Evolutionary conservation across 2,797 vertebrate species (phyloP), one percentile per base, ranked within the genome.

Genomic region (Sebastiscus albofasciatus): DNA sequence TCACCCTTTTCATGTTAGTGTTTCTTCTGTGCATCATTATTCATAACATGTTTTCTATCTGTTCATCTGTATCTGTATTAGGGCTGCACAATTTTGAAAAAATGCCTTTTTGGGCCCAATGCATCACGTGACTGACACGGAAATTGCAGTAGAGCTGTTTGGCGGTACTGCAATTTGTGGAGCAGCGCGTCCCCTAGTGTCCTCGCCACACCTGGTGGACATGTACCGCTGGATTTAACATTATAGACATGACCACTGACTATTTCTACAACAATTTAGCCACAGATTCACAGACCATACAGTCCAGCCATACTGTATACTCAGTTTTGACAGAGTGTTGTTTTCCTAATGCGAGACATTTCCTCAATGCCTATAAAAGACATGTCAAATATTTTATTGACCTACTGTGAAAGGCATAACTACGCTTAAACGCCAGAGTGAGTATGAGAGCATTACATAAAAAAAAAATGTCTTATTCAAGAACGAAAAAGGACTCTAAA

Each of bases 401-500:
- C 33, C 24, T 42, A 55, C 67, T 33, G n/a, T 79, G 54, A 70
- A 78, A 83, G 46, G 59, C 33, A 29, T 5, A 59, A 82, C 49
- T n/a, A 67, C 18, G 9, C 31, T 73, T 78, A 36, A 9, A 68
- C n/a, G 1, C 54, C 59, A 29, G 13, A 66, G 60, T 79, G 67
- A 59, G 31, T 70, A 39, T 39, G 39, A 84, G 34, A 79, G 54
- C 66, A 64, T 34, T 52, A 55, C 67, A 86, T 73, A 75, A 18
- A 18, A 6, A 65, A 78, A 73, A 73, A 74, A 67, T 55, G 36
- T 64, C 77, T 83, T 75, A 67, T 77, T 89, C 31, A 84, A 72
- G 52, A 70, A 69, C 1, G 20, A 60, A 79, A 84, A 90, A 85
- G 20, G 14, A 59, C 65, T 85, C 49, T 5, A 67, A 74, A 86